phyloP scores from a whole-genome alignment of 1,140 invertebrate species.

The Drosophila repleta region DNA sequence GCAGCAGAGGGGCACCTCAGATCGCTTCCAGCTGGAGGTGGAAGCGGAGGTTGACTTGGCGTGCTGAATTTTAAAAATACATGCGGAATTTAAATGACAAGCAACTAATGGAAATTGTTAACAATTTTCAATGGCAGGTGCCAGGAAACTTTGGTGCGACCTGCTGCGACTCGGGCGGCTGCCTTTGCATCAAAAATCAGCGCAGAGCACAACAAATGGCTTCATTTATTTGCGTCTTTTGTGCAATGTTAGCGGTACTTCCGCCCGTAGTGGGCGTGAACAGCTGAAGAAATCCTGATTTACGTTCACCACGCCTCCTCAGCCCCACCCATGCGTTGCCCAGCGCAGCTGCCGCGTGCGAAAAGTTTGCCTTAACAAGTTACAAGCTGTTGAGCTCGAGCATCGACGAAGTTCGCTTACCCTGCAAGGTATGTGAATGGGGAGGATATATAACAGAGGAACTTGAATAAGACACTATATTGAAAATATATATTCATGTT shows the following conservation, averaged over 20 bases:
- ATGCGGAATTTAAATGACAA: slow-evolving; percentile 80
- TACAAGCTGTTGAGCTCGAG: background rate
- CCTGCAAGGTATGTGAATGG: background rate
- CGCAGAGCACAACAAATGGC: slow-evolving; percentile 79
- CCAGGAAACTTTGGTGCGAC: slow-evolving; percentile 43
- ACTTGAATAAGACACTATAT: too few species aligned
- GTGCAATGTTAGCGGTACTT: slow-evolving; percentile 67
- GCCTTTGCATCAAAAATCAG: slow-evolving; percentile 73
- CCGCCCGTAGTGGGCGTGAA: slow-evolving; percentile 37
- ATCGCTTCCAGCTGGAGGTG: slow-evolving; percentile 17
- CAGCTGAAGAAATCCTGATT: slow-evolving; percentile 51
- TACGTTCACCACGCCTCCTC: slow-evolving; percentile 45
- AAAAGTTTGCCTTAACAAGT: slow-evolving; percentile 60
- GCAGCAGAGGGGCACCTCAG: slow-evolving; percentile 14
- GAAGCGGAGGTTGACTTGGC: slow-evolving; percentile 19
- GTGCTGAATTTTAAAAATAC: slow-evolving; percentile 61
- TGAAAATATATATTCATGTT: too few species aligned
- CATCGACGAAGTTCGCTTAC: background rate
- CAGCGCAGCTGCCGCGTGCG: slow-evolving; percentile 19
- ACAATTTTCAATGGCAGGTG: slow-evolving; percentile 67
- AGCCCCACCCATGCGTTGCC: slow-evolving; percentile 12
- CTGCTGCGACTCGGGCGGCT: slow-evolving; percentile 25
- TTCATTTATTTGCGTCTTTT: slow-evolving; percentile 82
- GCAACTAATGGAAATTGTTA: slow-evolving; percentile 81
- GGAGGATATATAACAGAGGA: too few species aligned